phyloP scores from a whole-genome alignment of 2,888 invertebrate genomes.

The Pimpla rufipes region DNA sequence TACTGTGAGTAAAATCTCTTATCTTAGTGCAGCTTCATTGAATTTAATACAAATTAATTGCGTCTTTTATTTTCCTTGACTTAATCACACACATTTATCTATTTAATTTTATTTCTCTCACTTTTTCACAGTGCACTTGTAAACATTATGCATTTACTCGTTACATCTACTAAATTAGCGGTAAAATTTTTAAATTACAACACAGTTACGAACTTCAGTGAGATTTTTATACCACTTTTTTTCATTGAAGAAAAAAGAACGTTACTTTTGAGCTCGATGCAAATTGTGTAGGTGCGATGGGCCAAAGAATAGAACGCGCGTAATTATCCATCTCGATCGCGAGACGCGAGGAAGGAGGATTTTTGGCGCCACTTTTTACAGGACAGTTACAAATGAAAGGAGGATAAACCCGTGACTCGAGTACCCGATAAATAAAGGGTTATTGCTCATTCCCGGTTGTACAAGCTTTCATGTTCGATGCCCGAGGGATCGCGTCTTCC shows the following conservation, averaged over 20 bases:
- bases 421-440: slow-evolving; percentile 78
- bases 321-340: background rate
- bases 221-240: no score
- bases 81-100: no score
- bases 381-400: slow-evolving; percentile 57
- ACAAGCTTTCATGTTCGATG: slow-evolving; percentile 22
- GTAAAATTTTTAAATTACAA: no score
- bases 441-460: slow-evolving; percentile 69
- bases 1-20: no score
- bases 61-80: no score
- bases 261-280: background rate
- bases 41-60: background rate
- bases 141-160: background rate
- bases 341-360: background rate
- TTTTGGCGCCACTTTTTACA: slow-evolving; percentile 23
- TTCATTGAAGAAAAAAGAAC: no score
- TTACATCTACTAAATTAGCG: no score
- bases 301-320: background rate
- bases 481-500: slow-evolving; percentile 57
- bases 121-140: no score
- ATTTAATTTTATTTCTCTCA: background rate
- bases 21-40: background rate
- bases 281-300: background rate
- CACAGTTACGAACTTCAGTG: no score
- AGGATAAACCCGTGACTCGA: slow-evolving; percentile 71